phyloP scores from a whole-genome alignment of 2,113 vertebrate species.

The Mormoops blainvillei region DNA sequence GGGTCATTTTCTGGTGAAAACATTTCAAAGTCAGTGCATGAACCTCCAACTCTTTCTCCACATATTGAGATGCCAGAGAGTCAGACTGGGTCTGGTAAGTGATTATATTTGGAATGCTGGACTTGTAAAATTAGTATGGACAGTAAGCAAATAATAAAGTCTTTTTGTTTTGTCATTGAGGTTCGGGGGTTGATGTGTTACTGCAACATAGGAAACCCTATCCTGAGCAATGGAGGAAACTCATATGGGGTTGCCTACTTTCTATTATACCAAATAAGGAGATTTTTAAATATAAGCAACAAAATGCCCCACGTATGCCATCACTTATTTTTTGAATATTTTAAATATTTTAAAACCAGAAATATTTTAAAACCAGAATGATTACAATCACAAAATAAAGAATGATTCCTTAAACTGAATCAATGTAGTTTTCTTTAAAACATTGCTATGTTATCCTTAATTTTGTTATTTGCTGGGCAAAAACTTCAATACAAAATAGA shows the following conservation, averaged over 20 bases:
- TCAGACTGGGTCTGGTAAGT: neutral
- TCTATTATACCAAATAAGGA: neutral
- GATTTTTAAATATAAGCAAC: neutral
- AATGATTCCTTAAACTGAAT: neutral
- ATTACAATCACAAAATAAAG: neutral
- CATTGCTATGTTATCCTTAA: neutral
- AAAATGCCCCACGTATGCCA: neutral
- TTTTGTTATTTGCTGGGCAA: neutral
- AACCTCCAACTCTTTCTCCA: neutral
- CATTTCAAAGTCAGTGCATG: constrained; percentile 24
- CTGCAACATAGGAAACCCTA: neutral
- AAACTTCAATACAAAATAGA: neutral
- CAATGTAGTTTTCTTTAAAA: neutral
- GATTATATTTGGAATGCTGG: constrained; percentile 2
- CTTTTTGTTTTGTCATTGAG: neutral
- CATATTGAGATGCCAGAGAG: neutral
- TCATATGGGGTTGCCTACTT: neutral
- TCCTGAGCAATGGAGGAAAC: neutral
- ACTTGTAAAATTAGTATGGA: neutral
- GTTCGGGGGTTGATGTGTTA: neutral
- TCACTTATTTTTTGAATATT: too few relatives aligned
- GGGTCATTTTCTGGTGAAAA: constrained; percentile 52
- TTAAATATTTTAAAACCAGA: neutral
- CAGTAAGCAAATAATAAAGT: neutral
- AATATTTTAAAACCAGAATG: neutral